phyloP scores from a whole-genome alignment of 2,888 invertebrate genomes.

The Nymphalis c-album region DNA sequence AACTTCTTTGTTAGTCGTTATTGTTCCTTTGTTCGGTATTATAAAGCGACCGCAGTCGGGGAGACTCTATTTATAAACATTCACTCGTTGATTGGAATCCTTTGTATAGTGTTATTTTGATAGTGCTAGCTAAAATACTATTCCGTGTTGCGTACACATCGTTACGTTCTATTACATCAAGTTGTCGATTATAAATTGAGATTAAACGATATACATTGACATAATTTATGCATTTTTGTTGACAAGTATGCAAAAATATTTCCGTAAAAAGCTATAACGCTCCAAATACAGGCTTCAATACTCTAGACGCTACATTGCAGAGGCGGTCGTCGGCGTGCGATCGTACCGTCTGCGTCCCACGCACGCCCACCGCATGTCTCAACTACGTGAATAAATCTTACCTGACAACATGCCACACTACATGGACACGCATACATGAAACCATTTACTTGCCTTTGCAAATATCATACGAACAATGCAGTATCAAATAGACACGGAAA shows the following conservation, averaged over 20 bases:
- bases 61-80: slow-evolving; percentile 69
- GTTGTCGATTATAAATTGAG: slow-evolving; percentile 7
- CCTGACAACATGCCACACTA: slow-evolving; percentile 55
- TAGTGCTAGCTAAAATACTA: slow-evolving; percentile 47
- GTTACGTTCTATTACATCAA: not conserved
- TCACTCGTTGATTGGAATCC: slow-evolving; percentile 58
- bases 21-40: slow-evolving; percentile 71
- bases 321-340: slow-evolving; percentile 56
- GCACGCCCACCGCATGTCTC: slow-evolving; percentile 60
- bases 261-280: slow-evolving; percentile 55
- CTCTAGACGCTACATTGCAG: slow-evolving; percentile 56
- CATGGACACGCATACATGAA: slow-evolving; percentile 28
- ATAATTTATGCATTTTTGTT: slow-evolving; percentile 45
- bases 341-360: slow-evolving; percentile 63
- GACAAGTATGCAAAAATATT: slow-evolving; percentile 50
- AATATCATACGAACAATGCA: slow-evolving; percentile 30
- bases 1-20: slow-evolving; percentile 70
- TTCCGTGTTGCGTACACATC: slow-evolving; percentile 16
- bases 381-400: slow-evolving; percentile 68
- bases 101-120: slow-evolving; percentile 52
- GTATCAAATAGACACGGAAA: slow-evolving; percentile 18
- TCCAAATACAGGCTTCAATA: slow-evolving; percentile 58
- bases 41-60: slow-evolving; percentile 57
- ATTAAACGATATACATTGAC: slow-evolving; percentile 44
- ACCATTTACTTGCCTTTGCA: slow-evolving; percentile 28